Evolutionary conservation across 2,888 invertebrate genomes (phyloP).

Genomic region (Allacma fusca): DNA sequence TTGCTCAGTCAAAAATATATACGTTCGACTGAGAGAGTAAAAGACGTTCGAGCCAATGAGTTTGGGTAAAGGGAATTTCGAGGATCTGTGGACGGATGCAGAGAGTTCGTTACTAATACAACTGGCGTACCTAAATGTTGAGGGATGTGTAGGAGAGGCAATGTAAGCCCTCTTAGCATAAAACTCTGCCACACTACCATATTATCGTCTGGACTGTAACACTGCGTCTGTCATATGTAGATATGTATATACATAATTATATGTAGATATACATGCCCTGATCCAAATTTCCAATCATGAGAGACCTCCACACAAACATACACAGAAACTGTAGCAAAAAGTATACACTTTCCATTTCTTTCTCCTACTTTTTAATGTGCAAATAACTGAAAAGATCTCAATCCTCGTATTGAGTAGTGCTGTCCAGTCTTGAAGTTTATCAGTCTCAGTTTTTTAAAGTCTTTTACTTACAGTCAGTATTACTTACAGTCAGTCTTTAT

Average conservation of each 20-base stretch:
- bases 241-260: too few species aligned
- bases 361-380: background rate
- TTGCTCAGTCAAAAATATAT: constrained; percentile 1
- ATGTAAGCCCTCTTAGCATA: background rate
- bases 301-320: too few species aligned
- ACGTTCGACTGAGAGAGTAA: background rate
- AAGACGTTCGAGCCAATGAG: constrained; percentile 9
- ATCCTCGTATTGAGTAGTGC: too few species aligned
- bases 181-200: background rate
- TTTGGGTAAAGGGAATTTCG: constrained; percentile 1
- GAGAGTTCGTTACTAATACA: background rate
- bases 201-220: background rate
- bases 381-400: background rate
- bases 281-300: too few species aligned
- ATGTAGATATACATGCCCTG: too few species aligned
- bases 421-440: too few species aligned
- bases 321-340: too few species aligned
- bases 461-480: too few species aligned
- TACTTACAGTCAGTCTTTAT: too few species aligned
- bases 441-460: too few species aligned
- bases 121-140: background rate
- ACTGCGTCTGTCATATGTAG: background rate
- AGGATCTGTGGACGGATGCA: background rate
- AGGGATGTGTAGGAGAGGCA: background rate
- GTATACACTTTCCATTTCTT: constrained; percentile 11